phyloP scores from a whole-genome alignment of 1,140 invertebrate species.

The Drosophila guanche region DNA sequence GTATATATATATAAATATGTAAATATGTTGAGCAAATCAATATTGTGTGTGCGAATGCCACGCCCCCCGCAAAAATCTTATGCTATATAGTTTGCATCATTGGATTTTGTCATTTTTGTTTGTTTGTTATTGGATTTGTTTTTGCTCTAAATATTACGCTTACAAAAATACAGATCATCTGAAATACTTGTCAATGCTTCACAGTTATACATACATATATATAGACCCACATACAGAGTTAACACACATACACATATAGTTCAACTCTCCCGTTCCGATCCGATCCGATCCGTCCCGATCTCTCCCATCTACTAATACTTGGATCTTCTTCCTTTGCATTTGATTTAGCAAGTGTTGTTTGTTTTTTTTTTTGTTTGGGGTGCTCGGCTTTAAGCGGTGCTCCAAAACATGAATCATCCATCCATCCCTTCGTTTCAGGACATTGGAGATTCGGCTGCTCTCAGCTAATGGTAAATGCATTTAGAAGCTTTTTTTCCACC shows the following conservation, averaged over 20 bases:
- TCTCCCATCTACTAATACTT: no score
- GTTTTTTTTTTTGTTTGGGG: no score
- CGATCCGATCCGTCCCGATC: not conserved
- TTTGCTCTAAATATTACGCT: constrained; percentile 69
- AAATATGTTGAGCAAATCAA: constrained; percentile 67
- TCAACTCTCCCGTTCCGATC: constrained; percentile 1
- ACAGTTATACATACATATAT: constrained; percentile 66
- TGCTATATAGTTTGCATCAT: constrained; percentile 41
- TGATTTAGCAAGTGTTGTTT: no score
- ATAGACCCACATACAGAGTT: constrained; percentile 6
- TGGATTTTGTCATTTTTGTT: constrained; percentile 21
- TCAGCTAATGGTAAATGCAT: constrained; percentile 25
- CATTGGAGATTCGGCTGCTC: not conserved
- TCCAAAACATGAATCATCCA: no score
- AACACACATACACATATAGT: constrained; percentile 43
- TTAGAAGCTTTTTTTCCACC: constrained; percentile 17
- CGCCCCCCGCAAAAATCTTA: constrained; percentile 37
- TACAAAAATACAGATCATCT: constrained; percentile 82
- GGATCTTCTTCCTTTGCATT: no score
- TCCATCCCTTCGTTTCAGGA: not conserved
- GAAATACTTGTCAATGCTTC: constrained; percentile 75
- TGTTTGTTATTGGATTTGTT: constrained; percentile 8
- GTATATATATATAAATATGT: constrained; percentile 13
- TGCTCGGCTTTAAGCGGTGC: no score
- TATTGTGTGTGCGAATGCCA: constrained; percentile 38